phyloP scores from a whole-genome alignment of 2,888 invertebrate species.

The Sphinx pinastri region DNA sequence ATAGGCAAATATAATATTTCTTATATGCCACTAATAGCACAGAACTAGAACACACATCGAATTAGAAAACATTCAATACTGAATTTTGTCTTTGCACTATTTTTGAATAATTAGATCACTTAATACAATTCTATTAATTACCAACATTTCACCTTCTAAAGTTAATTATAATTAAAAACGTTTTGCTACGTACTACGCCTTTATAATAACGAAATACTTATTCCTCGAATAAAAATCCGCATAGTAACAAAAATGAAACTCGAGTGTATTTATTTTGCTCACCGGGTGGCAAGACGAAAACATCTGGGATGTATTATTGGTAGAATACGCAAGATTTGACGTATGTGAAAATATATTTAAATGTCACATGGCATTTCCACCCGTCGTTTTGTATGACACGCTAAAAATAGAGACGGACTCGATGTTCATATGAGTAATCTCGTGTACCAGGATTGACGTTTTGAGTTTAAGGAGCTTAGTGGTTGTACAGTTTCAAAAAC shows the following conservation, averaged over 20 bases:
- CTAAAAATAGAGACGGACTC: constrained; percentile 14
- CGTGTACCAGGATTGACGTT: not conserved
- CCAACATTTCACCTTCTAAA: too few species aligned
- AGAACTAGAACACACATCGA: not conserved
- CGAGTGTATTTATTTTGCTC: not conserved
- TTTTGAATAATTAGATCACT: not conserved
- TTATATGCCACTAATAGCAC: not conserved
- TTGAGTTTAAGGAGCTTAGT: not conserved
- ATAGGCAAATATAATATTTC: not conserved
- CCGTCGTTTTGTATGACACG: not conserved
- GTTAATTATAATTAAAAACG: too few species aligned
- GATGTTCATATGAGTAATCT: not conserved
- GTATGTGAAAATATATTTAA: constrained; percentile 23
- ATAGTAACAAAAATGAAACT: not conserved
- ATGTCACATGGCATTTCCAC: constrained; percentile 16
- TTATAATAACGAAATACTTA: too few species aligned
- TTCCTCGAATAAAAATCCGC: too few species aligned
- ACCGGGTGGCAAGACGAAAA: not conserved
- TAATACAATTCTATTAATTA: not conserved
- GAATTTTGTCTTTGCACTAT: not conserved
- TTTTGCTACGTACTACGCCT: too few species aligned
- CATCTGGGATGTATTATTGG: not conserved
- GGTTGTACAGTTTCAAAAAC: not conserved
- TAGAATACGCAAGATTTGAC: constrained; percentile 7
- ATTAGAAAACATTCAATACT: not conserved